Base-by-base conservation (phyloP, 1,140 invertebrate genomes). In the Megalopta genalis region DNA sequence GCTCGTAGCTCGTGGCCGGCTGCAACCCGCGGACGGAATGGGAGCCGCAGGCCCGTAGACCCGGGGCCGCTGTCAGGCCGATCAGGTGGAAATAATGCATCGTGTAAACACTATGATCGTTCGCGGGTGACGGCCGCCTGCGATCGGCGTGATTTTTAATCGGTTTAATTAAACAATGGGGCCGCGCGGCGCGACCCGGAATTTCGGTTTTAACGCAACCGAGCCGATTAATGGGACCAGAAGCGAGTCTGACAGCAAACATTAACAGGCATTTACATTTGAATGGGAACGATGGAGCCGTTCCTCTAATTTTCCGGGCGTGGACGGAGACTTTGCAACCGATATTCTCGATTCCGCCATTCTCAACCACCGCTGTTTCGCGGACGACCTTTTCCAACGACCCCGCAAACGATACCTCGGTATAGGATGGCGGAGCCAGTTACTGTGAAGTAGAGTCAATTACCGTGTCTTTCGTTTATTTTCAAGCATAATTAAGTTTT, bases 251-350 rank as follows among this genome's bases (percentile, higher is more conserved):
- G 60, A 64, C 71, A 52, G 71, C 60, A 65, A 73, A 73, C 71
- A 52, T 73, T 73, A 73, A 62, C 71, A 63, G 71, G 14, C 59
- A 73, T 73, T 73, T 73, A 73, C 71, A 64, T 73, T 65, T 64
- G 18, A 73, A 73, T 65, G 71, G 60, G 60, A 65, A 65, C 39
- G 18, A 46, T 57, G 18, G 25, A 21, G 21, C 18, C 25, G 57
- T 63, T 65, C 60, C 71, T 73, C 63, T 65, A 73, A 73, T 49
- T 52, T 52, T 52, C 32, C 54, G 25, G n/a, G 9, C 54, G 42
- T 46, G 27, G 32, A 16, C n/a, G 32, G 25, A 14, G 63, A 63
- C 25, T 73, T 73, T 32, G 39, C 42, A 37, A 49, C 23, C 59
- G 70, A 72, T 62, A 46, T 39, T n/a, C 14, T 8, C 42, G 1